These are phyloP conservation scores for Falco punctatus DNA, from an alignment of 2,113 vertebrate genomes.

Conservation along the genomic window DNA sequence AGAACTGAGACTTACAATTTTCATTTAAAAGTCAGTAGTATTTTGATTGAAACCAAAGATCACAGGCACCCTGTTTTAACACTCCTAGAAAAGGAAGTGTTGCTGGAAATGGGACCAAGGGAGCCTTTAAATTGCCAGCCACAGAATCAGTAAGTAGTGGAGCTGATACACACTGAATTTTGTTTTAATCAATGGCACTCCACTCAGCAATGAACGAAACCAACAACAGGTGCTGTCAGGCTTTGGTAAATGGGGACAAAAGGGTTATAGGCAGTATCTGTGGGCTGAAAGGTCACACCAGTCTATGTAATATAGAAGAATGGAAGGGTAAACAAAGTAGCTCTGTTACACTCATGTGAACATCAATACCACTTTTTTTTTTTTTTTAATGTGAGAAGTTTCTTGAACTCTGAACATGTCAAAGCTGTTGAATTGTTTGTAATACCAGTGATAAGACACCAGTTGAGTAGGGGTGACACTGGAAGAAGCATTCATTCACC, in stretches of 20 bases:
- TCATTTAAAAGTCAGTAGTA: neutral
- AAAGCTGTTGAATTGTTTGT: neutral
- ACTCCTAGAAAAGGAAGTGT: neutral
- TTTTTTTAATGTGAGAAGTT: neutral
- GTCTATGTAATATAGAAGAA: neutral
- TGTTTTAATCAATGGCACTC: accelerated
- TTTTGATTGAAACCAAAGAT: neutral
- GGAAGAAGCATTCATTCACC: neutral
- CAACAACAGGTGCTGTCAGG: neutral
- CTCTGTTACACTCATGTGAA: neutral
- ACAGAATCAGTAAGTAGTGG: neutral
- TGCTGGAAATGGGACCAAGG: neutral
- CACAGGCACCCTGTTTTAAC: neutral
- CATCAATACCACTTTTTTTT: neutral
- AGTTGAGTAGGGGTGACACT: neutral
- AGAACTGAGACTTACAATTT: neutral
- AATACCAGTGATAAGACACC: neutral
- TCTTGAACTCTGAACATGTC: neutral
- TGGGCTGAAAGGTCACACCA: neutral
- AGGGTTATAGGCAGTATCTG: neutral
- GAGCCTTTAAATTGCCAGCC: neutral
- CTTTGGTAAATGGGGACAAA: neutral
- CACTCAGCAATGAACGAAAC: neutral
- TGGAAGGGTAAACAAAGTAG: neutral
- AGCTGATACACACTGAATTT: neutral